A percentile compares a stretch with the other conserved stretches of the same genome.
Conservation (phyloP, 2,113 vertebrate genomes). For the Elephas maximus region DNA sequence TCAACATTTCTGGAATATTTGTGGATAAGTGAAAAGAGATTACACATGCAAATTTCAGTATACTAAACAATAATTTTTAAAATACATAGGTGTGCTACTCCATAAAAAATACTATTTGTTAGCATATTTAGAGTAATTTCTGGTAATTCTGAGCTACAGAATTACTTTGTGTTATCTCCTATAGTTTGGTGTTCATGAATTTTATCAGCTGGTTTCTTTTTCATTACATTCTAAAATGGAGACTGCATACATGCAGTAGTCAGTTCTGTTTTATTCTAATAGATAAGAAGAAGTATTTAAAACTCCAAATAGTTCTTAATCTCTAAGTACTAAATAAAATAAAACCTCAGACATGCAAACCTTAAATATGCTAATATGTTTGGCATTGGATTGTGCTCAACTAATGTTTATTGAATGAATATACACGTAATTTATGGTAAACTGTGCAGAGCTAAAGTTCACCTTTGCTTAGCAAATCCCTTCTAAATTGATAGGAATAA, state of each 20-base stretch:
- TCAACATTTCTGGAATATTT: background rate
- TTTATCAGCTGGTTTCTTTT: background rate
- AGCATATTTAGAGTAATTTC: background rate
- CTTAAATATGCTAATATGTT: slow-evolving; percentile 41
- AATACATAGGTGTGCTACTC: background rate
- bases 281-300: slow-evolving; percentile 16
- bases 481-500: slow-evolving; percentile 63
- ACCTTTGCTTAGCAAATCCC: slow-evolving; percentile 78
- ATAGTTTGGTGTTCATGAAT: background rate
- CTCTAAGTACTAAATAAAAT: background rate
- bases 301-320: slow-evolving; percentile 7
- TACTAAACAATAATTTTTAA: slow-evolving; percentile 14
- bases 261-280: background rate
- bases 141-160: background rate
- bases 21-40: background rate
- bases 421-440: background rate
- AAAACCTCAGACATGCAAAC: slow-evolving; percentile 1
- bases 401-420: background rate
- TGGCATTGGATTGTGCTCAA: background rate
- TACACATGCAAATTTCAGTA: background rate
- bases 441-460: slow-evolving; percentile 60
- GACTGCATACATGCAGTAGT: background rate
- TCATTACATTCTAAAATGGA: background rate
- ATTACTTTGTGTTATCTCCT: background rate
- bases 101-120: background rate